A percentile compares a stretch with the other conserved stretches of the same genome.
phyloP scores from a whole-genome alignment of 2,113 vertebrate genomes.

The Spermophilus dauricus region DNA sequence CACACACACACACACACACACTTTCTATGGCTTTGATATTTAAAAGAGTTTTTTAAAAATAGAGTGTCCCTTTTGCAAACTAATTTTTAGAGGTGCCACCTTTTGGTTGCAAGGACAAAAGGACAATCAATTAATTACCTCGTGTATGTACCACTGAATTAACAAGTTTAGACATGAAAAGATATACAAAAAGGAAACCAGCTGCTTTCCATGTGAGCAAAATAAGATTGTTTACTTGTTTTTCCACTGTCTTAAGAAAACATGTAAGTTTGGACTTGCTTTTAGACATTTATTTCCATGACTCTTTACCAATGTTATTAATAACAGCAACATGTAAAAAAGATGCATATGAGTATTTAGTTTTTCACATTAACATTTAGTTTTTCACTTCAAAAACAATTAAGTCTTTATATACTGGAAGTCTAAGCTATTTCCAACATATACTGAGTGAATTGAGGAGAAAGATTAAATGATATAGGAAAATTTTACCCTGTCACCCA shows the following conservation, averaged over 20 bases:
- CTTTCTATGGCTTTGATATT: constrained; percentile 37
- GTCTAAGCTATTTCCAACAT: constrained; percentile 77
- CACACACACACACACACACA: neutral
- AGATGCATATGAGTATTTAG: constrained; percentile 67
- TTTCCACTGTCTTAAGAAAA: constrained; percentile 54
- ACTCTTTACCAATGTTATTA: constrained; percentile 65
- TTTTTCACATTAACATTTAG: constrained; percentile 71
- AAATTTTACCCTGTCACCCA: constrained; percentile 83
- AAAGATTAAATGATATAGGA: constrained; percentile 85
- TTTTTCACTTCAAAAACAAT: constrained; percentile 82
- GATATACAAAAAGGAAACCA: constrained; percentile 59
- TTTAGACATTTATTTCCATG: constrained; percentile 65
- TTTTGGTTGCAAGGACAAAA: constrained; percentile 84
- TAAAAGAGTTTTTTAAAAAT: constrained; percentile 69
- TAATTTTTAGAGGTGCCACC: constrained; percentile 75
- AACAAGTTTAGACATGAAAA: constrained; percentile 80
- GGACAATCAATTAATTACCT: constrained; percentile 81
- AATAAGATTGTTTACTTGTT: constrained; percentile 64
- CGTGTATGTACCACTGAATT: constrained; percentile 76
- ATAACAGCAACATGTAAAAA: constrained; percentile 65
- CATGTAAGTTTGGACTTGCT: constrained; percentile 77
- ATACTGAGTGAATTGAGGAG: constrained; percentile 66
- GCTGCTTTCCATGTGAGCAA: neutral
- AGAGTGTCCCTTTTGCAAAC: constrained; percentile 63
- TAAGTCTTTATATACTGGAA: constrained; percentile 43